These are phyloP conservation scores for Leptinotarsa tumamoca DNA, from an alignment of 2,888 invertebrate genomes.

Conservation along the genomic window DNA sequence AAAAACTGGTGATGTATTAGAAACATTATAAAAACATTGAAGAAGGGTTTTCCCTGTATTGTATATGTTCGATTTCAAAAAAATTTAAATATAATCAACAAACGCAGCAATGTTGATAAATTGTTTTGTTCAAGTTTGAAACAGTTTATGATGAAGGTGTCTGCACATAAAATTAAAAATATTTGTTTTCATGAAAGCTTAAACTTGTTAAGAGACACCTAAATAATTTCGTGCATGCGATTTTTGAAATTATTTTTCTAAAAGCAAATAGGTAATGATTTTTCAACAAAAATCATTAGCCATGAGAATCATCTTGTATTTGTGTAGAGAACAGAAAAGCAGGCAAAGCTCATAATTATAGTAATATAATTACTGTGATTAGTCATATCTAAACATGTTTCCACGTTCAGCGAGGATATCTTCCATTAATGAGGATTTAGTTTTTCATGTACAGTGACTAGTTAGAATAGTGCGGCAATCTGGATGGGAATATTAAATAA, in stretches of 20 bases:
- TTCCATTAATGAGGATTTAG: slow-evolving; percentile 47
- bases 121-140: slow-evolving; percentile 57
- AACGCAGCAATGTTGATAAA: slow-evolving; percentile 15
- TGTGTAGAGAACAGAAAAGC: slow-evolving; percentile 50
- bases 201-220: too few relatives aligned
- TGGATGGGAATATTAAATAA: slow-evolving; percentile 3
- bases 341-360: slow-evolving; percentile 31
- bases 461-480: slow-evolving; percentile 40
- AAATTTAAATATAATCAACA: background rate
- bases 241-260: background rate
- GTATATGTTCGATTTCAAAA: background rate
- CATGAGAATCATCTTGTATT: slow-evolving; percentile 27
- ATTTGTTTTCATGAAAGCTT: slow-evolving; percentile 3
- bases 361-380: slow-evolving; percentile 57
- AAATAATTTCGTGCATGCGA: too few relatives aligned
- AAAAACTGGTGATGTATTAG: slow-evolving; percentile 53
- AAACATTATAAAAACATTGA: slow-evolving; percentile 47
- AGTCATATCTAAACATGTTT: slow-evolving; percentile 56
- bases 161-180: slow-evolving; percentile 8
- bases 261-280: background rate
- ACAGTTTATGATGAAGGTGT: slow-evolving; percentile 52
- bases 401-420: slow-evolving; percentile 43
- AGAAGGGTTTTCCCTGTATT: background rate
- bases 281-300: slow-evolving; percentile 3
- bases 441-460: slow-evolving; percentile 59